Base-by-base conservation (phyloP, 2,113 vertebrate species). In the Eretmochelys imbricata region DNA sequence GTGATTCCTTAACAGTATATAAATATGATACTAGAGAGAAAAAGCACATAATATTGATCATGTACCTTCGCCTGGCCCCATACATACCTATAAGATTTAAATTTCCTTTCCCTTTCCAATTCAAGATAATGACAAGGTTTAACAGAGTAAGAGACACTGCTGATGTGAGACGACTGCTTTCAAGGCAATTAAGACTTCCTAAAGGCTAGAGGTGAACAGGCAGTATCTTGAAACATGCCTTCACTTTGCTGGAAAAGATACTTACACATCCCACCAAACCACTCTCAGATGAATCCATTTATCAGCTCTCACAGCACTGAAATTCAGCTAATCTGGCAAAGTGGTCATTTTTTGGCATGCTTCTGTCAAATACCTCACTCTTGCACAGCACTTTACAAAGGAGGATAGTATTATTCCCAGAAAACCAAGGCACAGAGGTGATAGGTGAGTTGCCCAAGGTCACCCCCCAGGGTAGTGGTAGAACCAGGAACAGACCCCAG, bases 101-200 rank as follows among this genome's bases (percentile, higher is more conserved):
- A 46, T 48, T 10, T 13, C 13, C 20, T 75, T n/a, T 38, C n/a
- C n/a, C 19, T 20, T 72, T 72, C 38, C 35, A 75, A 76, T 76
- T 76, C 42, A 75, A 75, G n/a, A 42, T 42, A 11, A 24, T 69
- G 4, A 72, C n/a, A 38, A 62, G 55, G 9, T 57, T 27, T 27
- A 82, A 72, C 17, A 55, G 38, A 82, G 24, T 0, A 0, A n/a
- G 49, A 75, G 72, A 57, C 35, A 31, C 22, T 16, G 72, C 1
- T 7, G 42, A 5, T 2, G 4, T 16, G 54, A 24, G 72, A 84
- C 42, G 75, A 90, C 17, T 7, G 24, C 14, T 55, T 29, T 82
- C 54, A 57, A 20, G n/a, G 38, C 10, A 11, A 84, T 13, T 24
- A 2, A 19, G 7, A 48, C 49, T 54, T 91, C 31, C n/a, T 22